Percentiles rank a stretch among this genome's conserved stretches.
phyloP scores from a whole-genome alignment of 2,888 invertebrate species.

The Caenorhabditis auriculariae region DNA sequence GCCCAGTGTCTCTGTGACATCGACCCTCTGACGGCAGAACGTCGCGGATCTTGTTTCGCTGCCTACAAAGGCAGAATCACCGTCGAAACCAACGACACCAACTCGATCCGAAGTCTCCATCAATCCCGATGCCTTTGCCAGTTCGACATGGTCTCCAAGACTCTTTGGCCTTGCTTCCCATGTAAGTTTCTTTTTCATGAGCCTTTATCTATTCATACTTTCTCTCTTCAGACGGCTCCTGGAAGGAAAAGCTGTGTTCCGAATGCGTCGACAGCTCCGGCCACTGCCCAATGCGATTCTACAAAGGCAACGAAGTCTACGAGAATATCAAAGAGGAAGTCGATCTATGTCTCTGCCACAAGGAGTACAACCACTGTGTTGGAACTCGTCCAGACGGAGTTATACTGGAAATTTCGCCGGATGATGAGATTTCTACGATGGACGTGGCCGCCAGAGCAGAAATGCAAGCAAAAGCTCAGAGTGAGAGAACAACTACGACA shows the following conservation, averaged over 20 bases:
- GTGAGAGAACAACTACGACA: slow-evolving; percentile 38
- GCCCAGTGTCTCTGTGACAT: slow-evolving; percentile 61
- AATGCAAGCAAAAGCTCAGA: slow-evolving; percentile 8
- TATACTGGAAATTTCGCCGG: slow-evolving; percentile 59
- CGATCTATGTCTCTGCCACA: slow-evolving; percentile 60
- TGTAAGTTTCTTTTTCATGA: slow-evolving; percentile 39
- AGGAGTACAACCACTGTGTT: slow-evolving; percentile 61
- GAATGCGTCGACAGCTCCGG: slow-evolving; percentile 57
- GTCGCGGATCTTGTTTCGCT: slow-evolving; percentile 51
- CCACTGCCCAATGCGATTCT: slow-evolving; percentile 62
- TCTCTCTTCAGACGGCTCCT: slow-evolving; percentile 49
- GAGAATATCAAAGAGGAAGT: slow-evolving; percentile 46
- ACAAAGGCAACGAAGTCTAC: slow-evolving; percentile 41
- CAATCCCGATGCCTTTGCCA: slow-evolving; percentile 57
- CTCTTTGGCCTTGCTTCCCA: slow-evolving; percentile 62
- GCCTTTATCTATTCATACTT: neutral
- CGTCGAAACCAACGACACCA: slow-evolving; percentile 24
- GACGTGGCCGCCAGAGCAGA: slow-evolving; percentile 33
- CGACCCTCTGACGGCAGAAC: slow-evolving; percentile 52
- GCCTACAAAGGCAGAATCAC: slow-evolving; percentile 48
- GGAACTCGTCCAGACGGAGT: slow-evolving; percentile 56
- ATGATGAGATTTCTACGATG: slow-evolving; percentile 46
- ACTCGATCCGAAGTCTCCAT: slow-evolving; percentile 36
- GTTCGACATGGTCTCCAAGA: slow-evolving; percentile 54
- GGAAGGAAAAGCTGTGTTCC: slow-evolving; percentile 61